Evolutionary conservation across 2,797 vertebrate species (phyloP).

Genomic region (Adrianichthys oophorus): DNA sequence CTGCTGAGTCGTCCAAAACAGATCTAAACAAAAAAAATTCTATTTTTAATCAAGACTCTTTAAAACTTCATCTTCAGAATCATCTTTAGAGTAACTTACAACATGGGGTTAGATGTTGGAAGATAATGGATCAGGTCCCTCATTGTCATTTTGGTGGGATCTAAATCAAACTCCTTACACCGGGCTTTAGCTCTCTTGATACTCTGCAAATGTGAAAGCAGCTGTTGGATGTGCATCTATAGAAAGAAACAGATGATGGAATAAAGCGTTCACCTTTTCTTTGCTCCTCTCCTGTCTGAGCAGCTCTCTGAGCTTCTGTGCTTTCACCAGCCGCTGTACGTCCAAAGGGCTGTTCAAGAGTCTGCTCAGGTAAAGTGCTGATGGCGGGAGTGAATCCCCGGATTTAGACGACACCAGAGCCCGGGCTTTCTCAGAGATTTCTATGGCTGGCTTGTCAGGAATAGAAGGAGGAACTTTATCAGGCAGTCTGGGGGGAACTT

Average conservation of each 20-base stretch:
- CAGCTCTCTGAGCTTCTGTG: constrained; percentile 88
- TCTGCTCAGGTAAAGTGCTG: constrained; percentile 52
- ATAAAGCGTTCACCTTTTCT: constrained; percentile 79
- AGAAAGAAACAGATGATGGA: background rate
- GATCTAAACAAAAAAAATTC: constrained; percentile 64
- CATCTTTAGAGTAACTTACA: constrained; percentile 73
- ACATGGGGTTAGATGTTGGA: constrained; percentile 93
- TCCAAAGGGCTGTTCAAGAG: constrained; percentile 82
- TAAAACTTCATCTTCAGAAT: background rate
- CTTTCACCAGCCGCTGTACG: constrained; percentile 85
- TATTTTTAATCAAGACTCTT: background rate
- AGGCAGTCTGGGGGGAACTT: constrained; percentile 32
- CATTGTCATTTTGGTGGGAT: constrained; percentile 98
- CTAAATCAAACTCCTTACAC: constrained; percentile 76
- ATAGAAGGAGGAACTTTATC: constrained; percentile 46
- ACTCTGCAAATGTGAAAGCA: constrained; percentile 67
- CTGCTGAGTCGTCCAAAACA: constrained; percentile 76
- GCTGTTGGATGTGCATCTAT: background rate
- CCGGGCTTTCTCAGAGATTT: constrained; percentile 66
- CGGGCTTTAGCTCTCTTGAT: constrained; percentile 74
- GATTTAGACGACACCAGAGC: constrained; percentile 53
- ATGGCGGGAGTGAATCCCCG: constrained; percentile 11
- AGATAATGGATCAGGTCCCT: constrained; percentile 95
- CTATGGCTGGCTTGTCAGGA: constrained; percentile 52
- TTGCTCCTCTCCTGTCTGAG: constrained; percentile 87